Percentiles rank a stretch among this genome's conserved stretches.
phyloP scores from a whole-genome alignment of 2,113 vertebrate genomes.

The Callipepla californica region DNA sequence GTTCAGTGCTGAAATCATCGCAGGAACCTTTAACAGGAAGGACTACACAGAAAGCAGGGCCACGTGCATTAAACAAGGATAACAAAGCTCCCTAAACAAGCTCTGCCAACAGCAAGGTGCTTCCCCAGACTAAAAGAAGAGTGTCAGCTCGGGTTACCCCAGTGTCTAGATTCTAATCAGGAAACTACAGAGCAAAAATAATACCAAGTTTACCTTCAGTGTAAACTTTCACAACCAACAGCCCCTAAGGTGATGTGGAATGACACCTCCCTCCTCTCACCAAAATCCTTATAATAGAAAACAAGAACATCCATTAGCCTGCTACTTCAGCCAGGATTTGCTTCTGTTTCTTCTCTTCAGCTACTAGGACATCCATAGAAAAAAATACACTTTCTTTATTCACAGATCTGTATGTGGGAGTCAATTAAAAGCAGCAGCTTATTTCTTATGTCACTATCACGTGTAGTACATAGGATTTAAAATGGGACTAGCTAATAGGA shows the following conservation, averaged over 20 bases:
- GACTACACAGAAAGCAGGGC: neutral
- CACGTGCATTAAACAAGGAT: neutral
- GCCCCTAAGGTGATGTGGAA: neutral
- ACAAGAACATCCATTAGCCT: neutral
- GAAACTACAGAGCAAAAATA: neutral
- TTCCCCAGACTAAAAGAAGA: neutral
- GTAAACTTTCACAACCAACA: neutral
- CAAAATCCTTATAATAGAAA: fast-evolving
- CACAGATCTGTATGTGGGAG: fast-evolving
- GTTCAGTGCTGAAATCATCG: neutral
- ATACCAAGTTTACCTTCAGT: neutral
- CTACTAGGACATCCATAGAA: neutral
- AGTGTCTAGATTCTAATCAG: neutral
- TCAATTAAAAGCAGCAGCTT: neutral
- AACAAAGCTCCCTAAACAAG: neutral
- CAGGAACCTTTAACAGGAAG: neutral
- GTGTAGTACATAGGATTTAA: neutral
- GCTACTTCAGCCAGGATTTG: neutral
- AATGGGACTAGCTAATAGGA: neutral
- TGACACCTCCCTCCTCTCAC: neutral
- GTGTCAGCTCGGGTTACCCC: neutral
- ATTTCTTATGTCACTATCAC: neutral
- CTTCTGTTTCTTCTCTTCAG: neutral
- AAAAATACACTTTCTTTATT: neutral
- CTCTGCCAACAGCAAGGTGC: neutral